Evolutionary conservation across 1,140 invertebrate species (phyloP).

Genomic region (Eciton burchellii): DNA sequence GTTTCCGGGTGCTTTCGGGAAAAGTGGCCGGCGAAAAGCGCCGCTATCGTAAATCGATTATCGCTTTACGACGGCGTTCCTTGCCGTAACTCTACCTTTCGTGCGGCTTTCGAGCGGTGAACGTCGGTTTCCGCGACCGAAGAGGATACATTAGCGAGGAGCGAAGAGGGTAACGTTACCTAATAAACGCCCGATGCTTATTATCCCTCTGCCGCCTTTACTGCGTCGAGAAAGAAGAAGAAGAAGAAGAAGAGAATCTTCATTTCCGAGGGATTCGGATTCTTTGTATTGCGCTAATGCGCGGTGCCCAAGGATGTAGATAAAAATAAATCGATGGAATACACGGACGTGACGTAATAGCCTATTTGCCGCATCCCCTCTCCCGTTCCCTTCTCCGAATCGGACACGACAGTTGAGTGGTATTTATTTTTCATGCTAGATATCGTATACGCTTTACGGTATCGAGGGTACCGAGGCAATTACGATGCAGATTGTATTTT

Average conservation of each 20-base stretch:
- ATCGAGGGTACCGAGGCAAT: not conserved
- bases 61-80: slow-evolving; percentile 74
- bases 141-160: slow-evolving; percentile 28
- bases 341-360: too few relatives aligned
- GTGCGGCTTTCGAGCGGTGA: not conserved
- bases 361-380: too few relatives aligned
- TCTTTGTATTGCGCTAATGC: too few relatives aligned
- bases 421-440: not conserved
- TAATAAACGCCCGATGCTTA: too few relatives aligned
- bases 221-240: too few relatives aligned
- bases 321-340: too few relatives aligned
- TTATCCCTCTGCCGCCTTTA: slow-evolving; percentile 1
- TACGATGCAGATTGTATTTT: not conserved
- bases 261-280: too few relatives aligned
- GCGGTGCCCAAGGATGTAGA: too few relatives aligned
- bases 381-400: too few relatives aligned
- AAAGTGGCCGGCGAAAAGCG: not conserved
- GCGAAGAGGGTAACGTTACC: too few relatives aligned
- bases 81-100: not conserved
- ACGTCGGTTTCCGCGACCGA: not conserved
- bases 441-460: not conserved
- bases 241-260: too few relatives aligned
- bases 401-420: not conserved
- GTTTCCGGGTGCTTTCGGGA: not conserved
- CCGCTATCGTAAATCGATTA: slow-evolving; percentile 80